phyloP scores from a whole-genome alignment of 2,113 vertebrate genomes.

The Pyxicephalus adspersus region DNA sequence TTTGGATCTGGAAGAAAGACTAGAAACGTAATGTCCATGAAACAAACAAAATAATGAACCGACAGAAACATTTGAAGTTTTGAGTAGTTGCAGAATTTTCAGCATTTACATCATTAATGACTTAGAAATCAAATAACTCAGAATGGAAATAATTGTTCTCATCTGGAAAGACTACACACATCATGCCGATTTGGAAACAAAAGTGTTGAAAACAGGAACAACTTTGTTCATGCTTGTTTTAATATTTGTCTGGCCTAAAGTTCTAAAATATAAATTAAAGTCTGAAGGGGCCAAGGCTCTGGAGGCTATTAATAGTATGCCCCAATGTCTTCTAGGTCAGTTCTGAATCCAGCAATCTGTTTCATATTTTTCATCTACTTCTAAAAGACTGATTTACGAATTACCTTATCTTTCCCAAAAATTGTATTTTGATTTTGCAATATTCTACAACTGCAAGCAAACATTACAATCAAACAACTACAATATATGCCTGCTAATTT shows the following conservation, averaged over 20 bases:
- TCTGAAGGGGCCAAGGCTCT: not conserved
- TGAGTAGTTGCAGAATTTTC: conserved; percentile 37
- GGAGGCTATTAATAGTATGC: not conserved
- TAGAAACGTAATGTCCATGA: conserved; percentile 31
- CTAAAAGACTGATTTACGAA: not conserved
- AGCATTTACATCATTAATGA: conserved; percentile 46
- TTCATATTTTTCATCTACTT: not conserved
- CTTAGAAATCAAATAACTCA: conserved; percentile 31
- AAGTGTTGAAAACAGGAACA: conserved; percentile 40
- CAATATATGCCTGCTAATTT: too few species aligned
- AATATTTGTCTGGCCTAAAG: not conserved
- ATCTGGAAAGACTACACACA: conserved; percentile 44
- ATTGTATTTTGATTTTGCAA: too few species aligned
- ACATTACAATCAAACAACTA: too few species aligned
- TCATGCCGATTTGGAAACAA: conserved; percentile 34
- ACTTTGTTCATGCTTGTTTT: conserved; percentile 29
- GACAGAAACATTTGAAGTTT: not conserved
- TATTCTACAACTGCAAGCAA: too few species aligned
- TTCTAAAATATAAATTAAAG: conserved; percentile 16
- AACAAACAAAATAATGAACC: conserved; percentile 10
- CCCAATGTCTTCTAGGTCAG: not conserved
- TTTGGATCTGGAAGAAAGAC: conserved; percentile 16
- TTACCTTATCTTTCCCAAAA: too few species aligned
- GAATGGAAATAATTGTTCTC: conserved; percentile 45
- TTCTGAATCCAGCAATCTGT: not conserved